phyloP scores from a whole-genome alignment of 2,888 invertebrate species.

The Nomada ruficornis region DNA sequence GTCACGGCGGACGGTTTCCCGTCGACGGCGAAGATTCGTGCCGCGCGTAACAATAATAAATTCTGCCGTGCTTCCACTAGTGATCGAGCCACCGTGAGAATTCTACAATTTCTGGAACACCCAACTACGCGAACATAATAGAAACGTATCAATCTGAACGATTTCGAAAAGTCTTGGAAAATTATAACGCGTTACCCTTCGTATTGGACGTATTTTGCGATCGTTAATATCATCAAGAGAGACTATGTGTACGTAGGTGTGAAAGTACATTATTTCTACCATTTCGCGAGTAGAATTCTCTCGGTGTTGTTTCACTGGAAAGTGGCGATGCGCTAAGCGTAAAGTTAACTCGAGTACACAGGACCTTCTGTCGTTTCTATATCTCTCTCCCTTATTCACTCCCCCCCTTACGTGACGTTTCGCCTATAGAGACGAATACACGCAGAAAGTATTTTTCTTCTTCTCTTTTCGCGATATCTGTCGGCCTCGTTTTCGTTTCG shows the following conservation, averaged over 20 bases:
- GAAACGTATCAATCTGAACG: no score
- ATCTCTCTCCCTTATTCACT: slow-evolving; percentile 64
- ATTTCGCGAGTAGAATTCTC: slow-evolving; percentile 35
- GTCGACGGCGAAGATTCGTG: slow-evolving; percentile 57
- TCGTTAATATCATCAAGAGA: neutral
- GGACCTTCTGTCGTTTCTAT: slow-evolving; percentile 61
- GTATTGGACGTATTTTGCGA: slow-evolving; percentile 19
- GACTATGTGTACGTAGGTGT: no score
- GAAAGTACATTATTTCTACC: neutral
- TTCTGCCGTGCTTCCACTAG: slow-evolving; percentile 42
- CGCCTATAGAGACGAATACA: slow-evolving; percentile 58
- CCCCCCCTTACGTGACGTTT: slow-evolving; percentile 66
- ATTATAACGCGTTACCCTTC: no score
- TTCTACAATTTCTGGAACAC: slow-evolving; percentile 7
- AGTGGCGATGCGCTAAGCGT: slow-evolving; percentile 70
- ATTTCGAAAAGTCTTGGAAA: no score
- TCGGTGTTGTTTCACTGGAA: slow-evolving; percentile 46
- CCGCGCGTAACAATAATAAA: slow-evolving; percentile 66
- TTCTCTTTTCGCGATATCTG: slow-evolving; percentile 7
- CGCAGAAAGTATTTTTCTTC: slow-evolving; percentile 8
- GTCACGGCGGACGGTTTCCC: slow-evolving; percentile 56
- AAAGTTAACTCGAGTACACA: slow-evolving; percentile 72
- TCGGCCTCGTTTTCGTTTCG: neutral
- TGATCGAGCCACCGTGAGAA: slow-evolving; percentile 28
- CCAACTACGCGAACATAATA: no score